These are phyloP conservation scores for Grammomys surdaster DNA, from an alignment of 2,113 vertebrate species.

Conservation along the genomic window DNA sequence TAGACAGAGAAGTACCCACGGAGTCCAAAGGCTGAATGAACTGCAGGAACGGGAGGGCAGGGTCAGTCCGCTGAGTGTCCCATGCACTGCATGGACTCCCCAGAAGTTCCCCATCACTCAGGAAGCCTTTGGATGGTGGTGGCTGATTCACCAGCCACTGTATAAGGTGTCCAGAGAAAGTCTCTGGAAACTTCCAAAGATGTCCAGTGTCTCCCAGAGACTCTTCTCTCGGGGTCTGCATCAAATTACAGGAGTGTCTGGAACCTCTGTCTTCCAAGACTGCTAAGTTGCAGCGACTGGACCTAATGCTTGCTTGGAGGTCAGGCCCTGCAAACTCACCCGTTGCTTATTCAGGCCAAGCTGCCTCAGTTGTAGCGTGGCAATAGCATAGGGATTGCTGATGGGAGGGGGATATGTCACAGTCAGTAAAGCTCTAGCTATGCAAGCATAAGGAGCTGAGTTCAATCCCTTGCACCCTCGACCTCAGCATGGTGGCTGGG, in stretches of 20 bases:
- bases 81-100: not conserved
- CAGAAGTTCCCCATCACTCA: not conserved
- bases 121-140: not conserved
- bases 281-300: not conserved
- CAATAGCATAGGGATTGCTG: not conserved
- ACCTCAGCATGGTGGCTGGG: not conserved
- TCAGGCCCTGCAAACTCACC: not conserved
- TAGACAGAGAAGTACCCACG: conserved; percentile 36
- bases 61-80: accelerated
- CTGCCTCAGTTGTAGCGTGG: not conserved
- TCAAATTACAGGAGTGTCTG: not conserved
- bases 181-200: not conserved
- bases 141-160: not conserved
- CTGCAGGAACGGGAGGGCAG: not conserved
- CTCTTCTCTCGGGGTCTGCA: not conserved
- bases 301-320: not conserved
- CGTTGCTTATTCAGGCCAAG: not conserved
- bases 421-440: not conserved
- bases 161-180: not conserved
- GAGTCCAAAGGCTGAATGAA: not conserved
- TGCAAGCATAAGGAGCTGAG: not conserved
- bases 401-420: no score
- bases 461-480: not conserved
- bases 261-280: not conserved
- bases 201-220: not conserved